Percentiles rank a stretch among this genome's conserved stretches.
Evolutionary conservation across 1,140 invertebrate genomes (phyloP).

Genomic region (Scaptomyza graminum): DNA sequence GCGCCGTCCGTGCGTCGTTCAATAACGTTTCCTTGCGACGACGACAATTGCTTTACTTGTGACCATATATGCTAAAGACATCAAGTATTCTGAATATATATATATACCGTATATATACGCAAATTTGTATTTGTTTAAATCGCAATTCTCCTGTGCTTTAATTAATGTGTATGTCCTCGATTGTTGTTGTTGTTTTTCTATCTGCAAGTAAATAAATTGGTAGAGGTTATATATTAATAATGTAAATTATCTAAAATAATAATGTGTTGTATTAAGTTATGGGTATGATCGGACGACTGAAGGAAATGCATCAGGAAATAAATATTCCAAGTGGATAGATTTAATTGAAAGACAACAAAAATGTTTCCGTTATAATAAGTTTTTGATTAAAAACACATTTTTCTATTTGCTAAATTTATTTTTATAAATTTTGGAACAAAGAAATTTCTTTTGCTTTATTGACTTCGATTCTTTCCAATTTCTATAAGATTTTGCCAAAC

Average conservation of each 20-base stretch:
- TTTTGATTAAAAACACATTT: no score
- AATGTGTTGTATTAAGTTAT: conserved; percentile 28
- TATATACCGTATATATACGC: conserved; percentile 9
- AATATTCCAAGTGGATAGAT: neutral
- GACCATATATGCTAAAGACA: conserved; percentile 25
- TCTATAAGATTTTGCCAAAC: no score
- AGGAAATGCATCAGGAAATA: conserved; percentile 37
- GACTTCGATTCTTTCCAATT: no score
- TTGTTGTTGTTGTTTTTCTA: conserved; percentile 16
- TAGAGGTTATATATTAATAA: conserved; percentile 26
- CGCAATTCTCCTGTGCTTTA: conserved; percentile 50
- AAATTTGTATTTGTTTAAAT: conserved; percentile 51
- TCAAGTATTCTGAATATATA: neutral
- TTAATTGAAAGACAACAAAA: neutral
- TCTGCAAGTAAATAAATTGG: conserved; percentile 28
- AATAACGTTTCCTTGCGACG: conserved; percentile 74
- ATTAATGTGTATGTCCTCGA: conserved; percentile 30
- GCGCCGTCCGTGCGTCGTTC: conserved; percentile 72
- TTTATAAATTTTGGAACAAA: no score
- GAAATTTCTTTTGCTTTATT: no score
- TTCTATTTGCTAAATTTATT: no score
- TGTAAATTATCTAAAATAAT: conserved; percentile 15
- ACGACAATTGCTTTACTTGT: conserved; percentile 2
- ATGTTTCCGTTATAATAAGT: neutral
- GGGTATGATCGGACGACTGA: conserved; percentile 12